Base-by-base conservation (phyloP, 2,113 vertebrate species). In the Tetraodon nigroviridis region DNA sequence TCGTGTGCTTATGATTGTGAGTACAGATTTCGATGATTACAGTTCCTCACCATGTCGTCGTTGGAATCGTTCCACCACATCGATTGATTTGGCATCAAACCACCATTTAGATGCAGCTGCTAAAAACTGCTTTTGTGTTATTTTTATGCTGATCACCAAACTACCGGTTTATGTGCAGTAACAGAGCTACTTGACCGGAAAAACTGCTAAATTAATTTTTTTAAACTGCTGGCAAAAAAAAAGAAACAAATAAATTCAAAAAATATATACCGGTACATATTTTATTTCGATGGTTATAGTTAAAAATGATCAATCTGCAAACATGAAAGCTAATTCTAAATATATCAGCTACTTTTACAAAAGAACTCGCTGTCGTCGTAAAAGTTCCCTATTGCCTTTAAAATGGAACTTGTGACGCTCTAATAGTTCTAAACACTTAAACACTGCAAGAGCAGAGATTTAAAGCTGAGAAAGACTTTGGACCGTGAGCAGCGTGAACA, bases 111-210 rank as follows among this genome's bases (percentile, higher is more conserved):
- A 50, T 64, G 69, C 58, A 51, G 40, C 46, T 52, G 46, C 16
- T 73, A 64, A 47, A 32, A 56, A 66, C 20, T 11, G 51, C n/a
- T 81, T 61, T 66, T 49, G 51, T 76, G 78, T 81, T 55, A 75
- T 74, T 76, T 37, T 69, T 51, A 68, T 67, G 58, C 57, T 64
- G 47, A 62, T 73, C 69, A 2, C 32, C 62, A 58, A 55, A 58
- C 61, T 71, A 61, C 82, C 67, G 58, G 11, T 42, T 47, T 64
- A 41, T 10, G 4, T 60, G 18, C 27, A 51, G 53, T 50, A 53
- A 61, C 59, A 24, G 58, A 45, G 17, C 19, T 41, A 48, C 32
- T 58, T 70, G 29, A 69, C 48, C 51, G 51, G 68, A 73, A 60
- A 59, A 64, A 75, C 67, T 61, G 49, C 37, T 21, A 50, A 63